phyloP scores from a whole-genome alignment of 2,888 invertebrate species.

The Hirudinaria manillensis region DNA sequence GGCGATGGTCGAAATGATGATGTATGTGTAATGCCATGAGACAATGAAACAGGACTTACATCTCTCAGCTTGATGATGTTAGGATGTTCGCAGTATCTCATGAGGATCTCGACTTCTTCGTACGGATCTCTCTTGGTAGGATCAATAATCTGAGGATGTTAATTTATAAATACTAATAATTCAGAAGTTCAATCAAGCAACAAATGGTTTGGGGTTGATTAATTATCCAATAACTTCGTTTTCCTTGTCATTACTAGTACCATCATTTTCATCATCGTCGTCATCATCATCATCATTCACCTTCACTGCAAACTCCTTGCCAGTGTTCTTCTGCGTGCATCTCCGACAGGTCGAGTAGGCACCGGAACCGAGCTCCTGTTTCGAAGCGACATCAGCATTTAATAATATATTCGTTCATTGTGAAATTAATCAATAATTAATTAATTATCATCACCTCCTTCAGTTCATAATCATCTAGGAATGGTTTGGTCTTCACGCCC shows the following conservation, averaged over 20 bases:
- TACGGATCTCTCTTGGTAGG: slow-evolving; percentile 84
- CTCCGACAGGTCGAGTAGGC: slow-evolving; percentile 87
- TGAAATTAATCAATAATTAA: too few species aligned
- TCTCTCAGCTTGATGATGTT: slow-evolving; percentile 88
- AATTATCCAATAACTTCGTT: background rate
- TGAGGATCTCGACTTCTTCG: slow-evolving; percentile 92
- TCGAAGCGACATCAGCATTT: slow-evolving; percentile 15
- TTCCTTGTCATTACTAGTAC: background rate
- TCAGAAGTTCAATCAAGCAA: background rate
- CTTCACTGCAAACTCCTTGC: slow-evolving; percentile 89
- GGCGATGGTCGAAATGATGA: background rate
- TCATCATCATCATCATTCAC: slow-evolving; percentile 57
- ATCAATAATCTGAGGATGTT: slow-evolving; percentile 83
- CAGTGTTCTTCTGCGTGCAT: slow-evolving; percentile 81
- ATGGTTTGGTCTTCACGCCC: slow-evolving; percentile 63
- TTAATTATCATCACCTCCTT: slow-evolving; percentile 62
- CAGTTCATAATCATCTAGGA: slow-evolving; percentile 85
- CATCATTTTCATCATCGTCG: slow-evolving; percentile 8
- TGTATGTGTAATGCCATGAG: background rate
- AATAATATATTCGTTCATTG: too few species aligned
- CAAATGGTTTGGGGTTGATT: background rate
- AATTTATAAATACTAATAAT: too few species aligned
- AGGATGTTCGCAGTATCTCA: slow-evolving; percentile 87
- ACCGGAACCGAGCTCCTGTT: slow-evolving; percentile 74
- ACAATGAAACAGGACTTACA: slow-evolving; percentile 58